phyloP scores from a whole-genome alignment of 1,140 invertebrate species.

The Copidosoma floridanum region DNA sequence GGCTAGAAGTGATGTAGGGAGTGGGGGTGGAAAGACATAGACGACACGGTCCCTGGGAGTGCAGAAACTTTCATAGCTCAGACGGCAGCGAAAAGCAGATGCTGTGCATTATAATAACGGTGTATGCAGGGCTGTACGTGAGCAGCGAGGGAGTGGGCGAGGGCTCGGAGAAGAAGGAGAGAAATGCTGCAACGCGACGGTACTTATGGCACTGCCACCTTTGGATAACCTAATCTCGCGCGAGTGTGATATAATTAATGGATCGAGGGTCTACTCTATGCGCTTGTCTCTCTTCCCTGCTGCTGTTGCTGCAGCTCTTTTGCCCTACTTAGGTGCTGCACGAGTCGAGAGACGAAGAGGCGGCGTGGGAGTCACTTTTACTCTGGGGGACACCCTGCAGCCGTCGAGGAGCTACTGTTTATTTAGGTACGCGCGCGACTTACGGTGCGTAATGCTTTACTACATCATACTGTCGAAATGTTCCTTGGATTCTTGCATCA shows the following conservation, averaged over 20 bases:
- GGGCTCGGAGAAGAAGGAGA: background rate
- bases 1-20: no score
- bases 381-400: background rate
- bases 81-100: background rate
- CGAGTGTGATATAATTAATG: constrained; percentile 31
- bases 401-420: background rate
- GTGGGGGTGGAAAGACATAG: constrained; percentile 10
- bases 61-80: constrained; percentile 40
- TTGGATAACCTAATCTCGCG: constrained; percentile 23
- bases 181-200: constrained; percentile 1
- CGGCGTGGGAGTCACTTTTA: constrained; percentile 17
- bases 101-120: background rate
- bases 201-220: constrained; percentile 8
- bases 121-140: constrained; percentile 10
- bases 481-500: no score
- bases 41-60: constrained; percentile 36
- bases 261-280: constrained; percentile 15
- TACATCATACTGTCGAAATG: background rate
- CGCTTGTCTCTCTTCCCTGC: constrained; percentile 1
- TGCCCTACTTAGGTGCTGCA: no score
- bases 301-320: background rate
- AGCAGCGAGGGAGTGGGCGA: background rate
- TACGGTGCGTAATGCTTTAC: background rate
- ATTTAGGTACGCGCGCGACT: no score
- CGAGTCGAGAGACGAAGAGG: constrained; percentile 10